Evolutionary conservation across 1,140 invertebrate species (phyloP).

Genomic region (Sarcophaga peregrina): DNA sequence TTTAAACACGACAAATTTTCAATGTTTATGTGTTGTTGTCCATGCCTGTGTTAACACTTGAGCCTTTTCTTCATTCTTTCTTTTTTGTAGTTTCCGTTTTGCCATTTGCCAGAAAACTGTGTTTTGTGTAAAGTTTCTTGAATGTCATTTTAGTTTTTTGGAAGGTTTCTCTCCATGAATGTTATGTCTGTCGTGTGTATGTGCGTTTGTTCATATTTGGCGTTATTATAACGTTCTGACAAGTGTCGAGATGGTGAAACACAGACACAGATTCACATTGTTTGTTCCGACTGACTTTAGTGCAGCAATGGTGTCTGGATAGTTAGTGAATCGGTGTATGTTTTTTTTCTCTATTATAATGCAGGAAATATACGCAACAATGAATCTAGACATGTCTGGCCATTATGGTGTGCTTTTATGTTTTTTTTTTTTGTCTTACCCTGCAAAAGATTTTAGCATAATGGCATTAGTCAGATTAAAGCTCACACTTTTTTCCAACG

Average conservation of each 20-base stretch:
- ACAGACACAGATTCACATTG: neutral
- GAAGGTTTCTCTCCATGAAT: neutral
- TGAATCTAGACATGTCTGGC: neutral
- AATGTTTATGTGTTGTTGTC: too few species aligned
- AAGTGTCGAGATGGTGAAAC: neutral
- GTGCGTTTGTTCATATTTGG: neutral
- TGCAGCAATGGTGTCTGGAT: neutral
- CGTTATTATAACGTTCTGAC: neutral
- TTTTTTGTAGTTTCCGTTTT: neutral
- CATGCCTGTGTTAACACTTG: too few species aligned
- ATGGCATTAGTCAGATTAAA: too few species aligned
- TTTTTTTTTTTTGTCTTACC: neutral
- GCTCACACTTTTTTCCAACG: too few species aligned
- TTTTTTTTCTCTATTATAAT: neutral
- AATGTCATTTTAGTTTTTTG: neutral
- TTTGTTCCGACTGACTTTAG: neutral
- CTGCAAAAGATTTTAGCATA: neutral
- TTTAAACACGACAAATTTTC: too few species aligned
- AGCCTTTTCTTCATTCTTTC: too few species aligned
- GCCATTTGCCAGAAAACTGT: neutral
- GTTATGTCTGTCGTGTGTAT: neutral
- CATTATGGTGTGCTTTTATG: too few species aligned
- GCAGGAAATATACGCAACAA: neutral
- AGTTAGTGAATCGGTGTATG: neutral
- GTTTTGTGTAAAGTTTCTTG: neutral